Evolutionary conservation across 2,113 vertebrate genomes (phyloP).

Genomic region (Spheniscus mendiculus): DNA sequence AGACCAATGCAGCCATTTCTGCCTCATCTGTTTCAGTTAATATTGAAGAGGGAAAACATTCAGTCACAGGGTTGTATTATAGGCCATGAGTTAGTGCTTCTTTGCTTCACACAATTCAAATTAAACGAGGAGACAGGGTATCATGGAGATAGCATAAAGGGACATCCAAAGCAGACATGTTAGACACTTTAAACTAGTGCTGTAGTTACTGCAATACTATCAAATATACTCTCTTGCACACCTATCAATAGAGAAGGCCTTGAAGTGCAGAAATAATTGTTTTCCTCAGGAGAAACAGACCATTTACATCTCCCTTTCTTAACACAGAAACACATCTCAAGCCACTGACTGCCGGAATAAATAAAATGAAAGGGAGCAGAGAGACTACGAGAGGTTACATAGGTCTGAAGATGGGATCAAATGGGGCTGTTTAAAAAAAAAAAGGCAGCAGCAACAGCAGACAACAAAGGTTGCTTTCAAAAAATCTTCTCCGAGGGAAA

Average conservation of each 20-base stretch:
- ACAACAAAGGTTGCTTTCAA: background rate
- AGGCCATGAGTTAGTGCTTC: background rate
- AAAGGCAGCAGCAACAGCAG: background rate
- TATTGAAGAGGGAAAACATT: background rate
- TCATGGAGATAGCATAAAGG: background rate
- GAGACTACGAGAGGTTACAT: fast-evolving
- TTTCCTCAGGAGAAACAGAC: background rate
- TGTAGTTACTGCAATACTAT: background rate
- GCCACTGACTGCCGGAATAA: background rate
- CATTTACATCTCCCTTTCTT: background rate
- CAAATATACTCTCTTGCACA: background rate
- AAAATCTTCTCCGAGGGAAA: background rate
- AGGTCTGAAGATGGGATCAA: background rate
- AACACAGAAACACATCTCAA: background rate
- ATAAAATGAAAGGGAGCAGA: background rate
- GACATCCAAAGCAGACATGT: background rate
- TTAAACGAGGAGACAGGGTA: background rate
- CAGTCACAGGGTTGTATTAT: background rate
- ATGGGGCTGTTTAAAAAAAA: background rate
- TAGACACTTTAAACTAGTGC: background rate
- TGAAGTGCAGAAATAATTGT: background rate
- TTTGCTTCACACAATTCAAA: background rate
- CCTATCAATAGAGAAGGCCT: background rate
- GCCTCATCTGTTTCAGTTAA: background rate
- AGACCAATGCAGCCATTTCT: background rate